phyloP scores from a whole-genome alignment of 1,140 invertebrate genomes.

The Zaprionus africanus region DNA sequence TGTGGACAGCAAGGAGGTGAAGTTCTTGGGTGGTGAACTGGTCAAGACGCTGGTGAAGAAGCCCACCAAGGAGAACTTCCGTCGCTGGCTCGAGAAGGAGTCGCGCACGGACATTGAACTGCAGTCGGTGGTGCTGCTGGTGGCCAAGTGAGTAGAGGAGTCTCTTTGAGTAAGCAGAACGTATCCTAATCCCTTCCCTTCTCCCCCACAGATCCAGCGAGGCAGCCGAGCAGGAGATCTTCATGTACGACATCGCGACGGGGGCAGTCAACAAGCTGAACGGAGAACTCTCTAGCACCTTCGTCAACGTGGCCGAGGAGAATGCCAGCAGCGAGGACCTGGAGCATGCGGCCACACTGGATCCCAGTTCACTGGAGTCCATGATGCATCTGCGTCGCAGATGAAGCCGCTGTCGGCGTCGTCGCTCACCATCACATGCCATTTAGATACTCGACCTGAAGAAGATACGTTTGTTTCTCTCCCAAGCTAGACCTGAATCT shows the following conservation, averaged over 20 bases:
- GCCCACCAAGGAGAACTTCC: constrained; percentile 90
- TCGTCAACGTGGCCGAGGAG: constrained; percentile 92
- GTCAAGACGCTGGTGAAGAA: constrained; percentile 90
- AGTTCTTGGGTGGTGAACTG: constrained; percentile 88
- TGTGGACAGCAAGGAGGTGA: constrained; percentile 86
- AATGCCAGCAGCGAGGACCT: constrained; percentile 89
- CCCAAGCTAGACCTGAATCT: constrained; percentile 1
- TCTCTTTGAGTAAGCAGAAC: background rate
- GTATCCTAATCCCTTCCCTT: background rate
- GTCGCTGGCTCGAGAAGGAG: constrained; percentile 91
- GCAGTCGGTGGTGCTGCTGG: constrained; percentile 91
- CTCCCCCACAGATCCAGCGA: constrained; percentile 53
- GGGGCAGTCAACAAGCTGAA: constrained; percentile 88
- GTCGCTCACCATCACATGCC: constrained; percentile 59
- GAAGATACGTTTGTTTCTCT: constrained; percentile 7
- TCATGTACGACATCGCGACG: constrained; percentile 92
- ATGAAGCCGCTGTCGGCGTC: constrained; percentile 44
- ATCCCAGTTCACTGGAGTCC: constrained; percentile 85
- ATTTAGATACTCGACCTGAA: constrained; percentile 70
- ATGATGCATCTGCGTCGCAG: constrained; percentile 82
- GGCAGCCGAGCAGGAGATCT: constrained; percentile 89
- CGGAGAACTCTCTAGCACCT: constrained; percentile 91
- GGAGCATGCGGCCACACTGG: constrained; percentile 86
- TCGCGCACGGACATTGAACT: constrained; percentile 88
- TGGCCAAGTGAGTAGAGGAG: constrained; percentile 88